phyloP scores from a whole-genome alignment of 2,113 vertebrate genomes.

The Platysteira castanea region DNA sequence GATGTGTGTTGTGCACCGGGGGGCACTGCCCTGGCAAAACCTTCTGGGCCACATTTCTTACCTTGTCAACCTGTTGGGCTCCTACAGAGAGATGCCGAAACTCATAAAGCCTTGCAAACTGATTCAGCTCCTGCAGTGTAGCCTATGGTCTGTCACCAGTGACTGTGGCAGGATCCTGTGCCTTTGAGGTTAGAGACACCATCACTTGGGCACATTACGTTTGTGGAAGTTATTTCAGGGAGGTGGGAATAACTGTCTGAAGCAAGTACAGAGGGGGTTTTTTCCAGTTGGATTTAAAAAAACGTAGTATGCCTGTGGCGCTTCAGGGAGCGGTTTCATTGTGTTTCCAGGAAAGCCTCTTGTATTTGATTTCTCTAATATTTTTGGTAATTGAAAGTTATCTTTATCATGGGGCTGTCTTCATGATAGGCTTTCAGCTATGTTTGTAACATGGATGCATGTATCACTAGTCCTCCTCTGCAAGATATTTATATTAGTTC shows the following conservation, averaged over 20 bases:
- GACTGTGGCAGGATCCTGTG: neutral
- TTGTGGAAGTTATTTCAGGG: neutral
- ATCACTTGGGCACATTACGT: accelerated
- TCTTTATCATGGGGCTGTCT: neutral
- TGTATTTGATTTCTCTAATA: neutral
- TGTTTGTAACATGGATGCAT: neutral
- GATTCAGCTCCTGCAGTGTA: neutral
- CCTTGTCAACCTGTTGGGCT: neutral
- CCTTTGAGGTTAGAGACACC: neutral
- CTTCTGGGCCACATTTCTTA: neutral
- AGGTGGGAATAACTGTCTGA: neutral
- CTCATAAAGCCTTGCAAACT: neutral
- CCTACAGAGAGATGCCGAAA: neutral
- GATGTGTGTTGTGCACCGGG: neutral
- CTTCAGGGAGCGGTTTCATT: neutral
- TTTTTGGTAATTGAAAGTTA: neutral
- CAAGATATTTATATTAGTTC: neutral
- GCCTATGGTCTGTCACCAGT: accelerated
- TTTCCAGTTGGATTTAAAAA: neutral
- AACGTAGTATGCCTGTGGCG: neutral
- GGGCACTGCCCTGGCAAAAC: neutral
- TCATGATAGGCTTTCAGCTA: neutral
- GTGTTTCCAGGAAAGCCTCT: neutral
- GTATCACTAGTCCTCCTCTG: neutral
- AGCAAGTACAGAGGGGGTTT: neutral